Percentiles rank a stretch among this genome's conserved stretches.
These are phyloP conservation scores for Molanna angustata DNA, from an alignment of 2,888 invertebrate species.

Conservation along the genomic window DNA sequence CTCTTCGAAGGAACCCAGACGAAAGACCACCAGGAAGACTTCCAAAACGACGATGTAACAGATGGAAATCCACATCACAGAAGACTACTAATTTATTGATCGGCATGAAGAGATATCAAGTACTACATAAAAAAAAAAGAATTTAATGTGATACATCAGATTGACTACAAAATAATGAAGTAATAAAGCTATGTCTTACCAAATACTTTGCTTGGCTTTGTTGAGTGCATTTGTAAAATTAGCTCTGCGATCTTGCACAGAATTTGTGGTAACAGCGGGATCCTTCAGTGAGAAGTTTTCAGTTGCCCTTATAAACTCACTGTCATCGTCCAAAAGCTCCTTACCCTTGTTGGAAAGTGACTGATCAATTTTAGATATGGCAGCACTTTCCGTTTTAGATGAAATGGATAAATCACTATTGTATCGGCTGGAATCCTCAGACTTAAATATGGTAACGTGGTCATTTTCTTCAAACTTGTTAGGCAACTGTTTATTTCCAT, in stretches of 20 bases:
- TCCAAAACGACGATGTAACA: no score
- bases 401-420: not conserved
- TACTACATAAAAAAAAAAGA: no score
- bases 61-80: no score
- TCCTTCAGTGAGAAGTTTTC: conserved; percentile 31
- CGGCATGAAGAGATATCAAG: no score
- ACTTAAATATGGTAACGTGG: conserved; percentile 39
- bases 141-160: no score
- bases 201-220: conserved; percentile 48
- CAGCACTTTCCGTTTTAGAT: not conserved
- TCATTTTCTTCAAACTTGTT: conserved; percentile 46
- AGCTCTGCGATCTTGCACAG: conserved; percentile 44
- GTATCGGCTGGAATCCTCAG: conserved; percentile 36
- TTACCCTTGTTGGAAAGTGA: conserved; percentile 14
- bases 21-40: no score
- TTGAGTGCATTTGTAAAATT: conserved; percentile 50
- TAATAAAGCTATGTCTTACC: no score
- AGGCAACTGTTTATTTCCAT: conserved; percentile 36
- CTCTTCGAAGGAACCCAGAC: no score
- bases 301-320: conserved; percentile 29
- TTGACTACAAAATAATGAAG: no score
- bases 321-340: conserved; percentile 28
- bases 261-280: conserved; percentile 5
- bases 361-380: no score
- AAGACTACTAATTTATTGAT: no score